Conservation (phyloP, 2,797 vertebrate genomes). For the Heteromormyrus szaboi region DNA sequence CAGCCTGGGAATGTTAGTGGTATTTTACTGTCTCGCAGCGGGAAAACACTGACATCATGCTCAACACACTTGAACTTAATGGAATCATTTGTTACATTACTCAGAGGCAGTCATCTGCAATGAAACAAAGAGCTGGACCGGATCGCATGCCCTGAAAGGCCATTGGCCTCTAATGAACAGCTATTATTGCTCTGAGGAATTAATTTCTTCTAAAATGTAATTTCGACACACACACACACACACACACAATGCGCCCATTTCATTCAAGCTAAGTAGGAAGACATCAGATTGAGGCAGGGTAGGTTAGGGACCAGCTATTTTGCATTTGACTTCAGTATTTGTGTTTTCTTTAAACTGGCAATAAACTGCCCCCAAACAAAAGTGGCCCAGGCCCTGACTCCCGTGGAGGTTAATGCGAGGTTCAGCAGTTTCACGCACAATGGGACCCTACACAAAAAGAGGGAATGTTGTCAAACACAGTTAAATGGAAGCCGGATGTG, state of each 20-base stretch:
- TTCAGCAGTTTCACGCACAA: constrained; percentile 1
- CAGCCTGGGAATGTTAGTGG: constrained; percentile 41
- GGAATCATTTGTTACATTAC: constrained; percentile 36
- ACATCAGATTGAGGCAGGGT: not conserved
- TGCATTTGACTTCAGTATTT: not conserved
- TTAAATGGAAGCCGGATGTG: constrained; percentile 31
- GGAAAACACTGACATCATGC: constrained; percentile 36
- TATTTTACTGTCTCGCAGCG: constrained; percentile 41
- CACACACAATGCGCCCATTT: not conserved
- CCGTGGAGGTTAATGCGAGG: not conserved
- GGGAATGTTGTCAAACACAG: constrained; percentile 41
- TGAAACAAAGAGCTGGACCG: constrained; percentile 5
- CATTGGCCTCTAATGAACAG: constrained; percentile 6
- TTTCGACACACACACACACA: not conserved
- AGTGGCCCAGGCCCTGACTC: not conserved
- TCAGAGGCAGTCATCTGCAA: constrained; percentile 32
- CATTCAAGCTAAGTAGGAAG: not conserved
- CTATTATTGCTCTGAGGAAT: constrained; percentile 8
- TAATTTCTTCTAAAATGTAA: constrained; percentile 15
- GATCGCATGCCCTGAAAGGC: not conserved
- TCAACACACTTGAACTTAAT: constrained; percentile 31
- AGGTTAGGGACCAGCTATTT: not conserved
- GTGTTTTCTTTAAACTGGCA: constrained; percentile 23
- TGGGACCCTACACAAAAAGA: constrained; percentile 31
- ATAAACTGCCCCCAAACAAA: not conserved